Evolutionary conservation across 2,888 invertebrate genomes (phyloP), one percentile per base, ranked within the genome.

Genomic region (Sipha maydis): DNA sequence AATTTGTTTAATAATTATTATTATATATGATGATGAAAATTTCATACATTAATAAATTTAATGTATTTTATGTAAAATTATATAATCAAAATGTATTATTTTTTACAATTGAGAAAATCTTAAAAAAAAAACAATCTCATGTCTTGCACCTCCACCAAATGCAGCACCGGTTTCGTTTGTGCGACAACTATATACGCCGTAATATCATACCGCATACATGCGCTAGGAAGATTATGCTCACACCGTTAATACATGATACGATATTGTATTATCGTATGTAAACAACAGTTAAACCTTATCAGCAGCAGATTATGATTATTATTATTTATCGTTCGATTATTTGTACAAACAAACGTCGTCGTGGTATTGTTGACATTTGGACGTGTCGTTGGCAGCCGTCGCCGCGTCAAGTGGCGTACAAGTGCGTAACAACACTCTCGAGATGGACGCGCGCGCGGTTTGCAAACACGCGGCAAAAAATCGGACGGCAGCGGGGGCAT

Each of bases 321-420:
- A 84, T 76, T 75, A 48, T 54, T 83, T 83, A 61, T 75, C 73
- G 73, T 56, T 34, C 61, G 28, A 82, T 67, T 84, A 84, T 76
- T 76, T 76, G 21, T 67, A 67, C 84, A 84, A 84, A 84, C 84
- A 84, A 41, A 41, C 17, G 5, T 61, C 61, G n/a, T 61, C 56
- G 17, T 54, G 8, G 9, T 41, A 25, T 38, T 86, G 80, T 86
- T 86, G 86, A 86, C 86, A 61, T 86, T 56, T 80, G 54, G 34
- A 61, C 84, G 84, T 48, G 48, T 61, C 75, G 83, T 61, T n/a
- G 83, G 28, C 14, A 71, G 75, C 31, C 71, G 48, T 11, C 14
- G 48, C 14, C 48, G 48, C 48, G 77, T 85, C 85, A 67, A 79
- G n/a, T n/a, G n/a, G n/a, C n/a, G n/a, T n/a, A n/a, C n/a, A n/a